These are phyloP conservation scores for Drosophila seclusa DNA, from an alignment of 2,888 invertebrate species.

Conservation along the genomic window DNA sequence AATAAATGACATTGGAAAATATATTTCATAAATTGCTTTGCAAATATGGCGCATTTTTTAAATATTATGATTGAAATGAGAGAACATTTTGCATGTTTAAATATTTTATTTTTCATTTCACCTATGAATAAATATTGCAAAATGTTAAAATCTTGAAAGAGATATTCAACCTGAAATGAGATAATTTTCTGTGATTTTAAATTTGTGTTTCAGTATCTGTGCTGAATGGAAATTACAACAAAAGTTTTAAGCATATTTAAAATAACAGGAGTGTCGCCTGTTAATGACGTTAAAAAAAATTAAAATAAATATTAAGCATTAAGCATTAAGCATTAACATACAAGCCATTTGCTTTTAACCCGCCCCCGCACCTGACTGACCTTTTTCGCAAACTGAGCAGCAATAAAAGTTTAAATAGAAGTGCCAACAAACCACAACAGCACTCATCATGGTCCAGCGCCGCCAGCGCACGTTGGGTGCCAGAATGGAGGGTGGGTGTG, in stretches of 20 bases:
- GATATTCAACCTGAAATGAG: neutral
- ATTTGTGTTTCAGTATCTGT: neutral
- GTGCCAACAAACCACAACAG: constrained; percentile 80
- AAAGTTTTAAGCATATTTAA: neutral
- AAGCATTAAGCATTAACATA: constrained; percentile 63
- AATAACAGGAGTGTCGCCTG: neutral
- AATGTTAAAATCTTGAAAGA: neutral
- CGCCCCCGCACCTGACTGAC: constrained; percentile 37
- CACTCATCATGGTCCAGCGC: constrained; percentile 77
- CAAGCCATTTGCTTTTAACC: constrained; percentile 39
- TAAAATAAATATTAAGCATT: constrained; percentile 35
- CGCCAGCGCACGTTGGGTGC: constrained; percentile 39
- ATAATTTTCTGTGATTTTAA: neutral
- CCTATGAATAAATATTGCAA: neutral
- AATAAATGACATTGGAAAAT: constrained; percentile 5
- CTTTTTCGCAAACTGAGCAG: constrained; percentile 67
- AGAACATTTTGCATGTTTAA: neutral
- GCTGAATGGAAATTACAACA: neutral
- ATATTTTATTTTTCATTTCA: neutral
- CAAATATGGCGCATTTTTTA: constrained; percentile 21
- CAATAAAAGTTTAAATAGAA: constrained; percentile 81
- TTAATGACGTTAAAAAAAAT: constrained; percentile 1
- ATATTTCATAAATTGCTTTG: constrained; percentile 31
- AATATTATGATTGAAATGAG: constrained; percentile 4
- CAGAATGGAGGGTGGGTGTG: neutral